Conservation (phyloP, 2,888 invertebrate species). For the Parnassius smintheus region DNA sequence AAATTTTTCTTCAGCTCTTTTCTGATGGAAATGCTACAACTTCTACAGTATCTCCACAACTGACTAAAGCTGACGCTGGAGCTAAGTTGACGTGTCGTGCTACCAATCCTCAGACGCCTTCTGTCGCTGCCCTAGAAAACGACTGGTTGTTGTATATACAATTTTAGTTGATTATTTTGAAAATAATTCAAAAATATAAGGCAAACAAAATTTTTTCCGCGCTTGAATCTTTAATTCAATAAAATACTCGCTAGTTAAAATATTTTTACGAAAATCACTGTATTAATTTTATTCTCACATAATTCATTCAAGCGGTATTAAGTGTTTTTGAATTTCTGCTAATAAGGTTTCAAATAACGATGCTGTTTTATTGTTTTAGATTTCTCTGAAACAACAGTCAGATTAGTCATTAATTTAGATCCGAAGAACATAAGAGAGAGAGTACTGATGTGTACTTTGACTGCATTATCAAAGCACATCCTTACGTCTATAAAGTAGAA, state of each 20-base stretch:
- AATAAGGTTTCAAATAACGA: no score
- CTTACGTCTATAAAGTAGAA: conserved; percentile 92
- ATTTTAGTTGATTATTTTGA: conserved; percentile 77
- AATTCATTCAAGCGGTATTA: no score
- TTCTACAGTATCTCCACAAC: conserved; percentile 90
- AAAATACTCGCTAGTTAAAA: no score
- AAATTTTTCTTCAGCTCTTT: conserved; percentile 82
- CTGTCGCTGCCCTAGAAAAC: conserved; percentile 88
- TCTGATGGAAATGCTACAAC: conserved; percentile 94
- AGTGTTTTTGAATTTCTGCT: no score
- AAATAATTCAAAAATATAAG: background rate
- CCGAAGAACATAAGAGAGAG: conserved; percentile 90
- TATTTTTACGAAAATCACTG: no score
- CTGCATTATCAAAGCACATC: conserved; percentile 92
- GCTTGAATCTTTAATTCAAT: no score
- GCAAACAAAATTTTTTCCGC: no score
- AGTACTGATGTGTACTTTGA: conserved; percentile 96
- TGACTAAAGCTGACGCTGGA: conserved; percentile 90
- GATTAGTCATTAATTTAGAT: conserved; percentile 91
- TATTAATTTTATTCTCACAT: no score
- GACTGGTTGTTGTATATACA: conserved; percentile 93
- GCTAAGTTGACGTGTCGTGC: conserved; percentile 91
- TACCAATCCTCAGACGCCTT: conserved; percentile 90
- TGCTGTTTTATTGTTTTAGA: conserved; percentile 78
- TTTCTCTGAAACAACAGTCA: conserved; percentile 90